These are phyloP conservation scores for Scalopus aquaticus DNA, from an alignment of 2,113 vertebrate genomes.

Conservation along the genomic window DNA sequence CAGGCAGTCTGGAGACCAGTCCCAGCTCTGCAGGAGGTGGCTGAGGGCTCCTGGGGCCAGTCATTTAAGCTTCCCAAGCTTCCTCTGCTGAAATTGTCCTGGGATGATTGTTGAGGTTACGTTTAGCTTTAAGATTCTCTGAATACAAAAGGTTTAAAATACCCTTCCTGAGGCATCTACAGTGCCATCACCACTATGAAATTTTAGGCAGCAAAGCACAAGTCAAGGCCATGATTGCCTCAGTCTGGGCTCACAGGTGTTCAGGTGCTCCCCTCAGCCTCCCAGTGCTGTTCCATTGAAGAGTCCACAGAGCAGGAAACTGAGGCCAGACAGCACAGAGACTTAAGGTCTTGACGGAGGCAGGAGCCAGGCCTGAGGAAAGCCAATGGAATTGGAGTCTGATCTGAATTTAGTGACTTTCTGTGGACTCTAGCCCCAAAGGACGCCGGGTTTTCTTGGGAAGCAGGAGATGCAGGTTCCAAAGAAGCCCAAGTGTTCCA, in stretches of 20 bases:
- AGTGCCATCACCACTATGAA: background rate
- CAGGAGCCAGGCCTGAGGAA: background rate
- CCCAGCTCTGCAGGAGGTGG: background rate
- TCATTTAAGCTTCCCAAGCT: background rate
- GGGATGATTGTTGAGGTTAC: no score
- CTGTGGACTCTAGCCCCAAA: background rate
- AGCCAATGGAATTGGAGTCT: background rate
- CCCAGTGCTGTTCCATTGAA: background rate
- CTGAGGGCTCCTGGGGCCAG: background rate
- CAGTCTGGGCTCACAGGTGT: background rate
- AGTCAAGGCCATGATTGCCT: background rate
- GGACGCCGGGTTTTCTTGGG: background rate
- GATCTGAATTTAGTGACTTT: no score
- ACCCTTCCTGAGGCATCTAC: no score
- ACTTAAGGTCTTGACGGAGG: background rate
- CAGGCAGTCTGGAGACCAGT: background rate
- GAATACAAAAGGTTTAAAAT: background rate
- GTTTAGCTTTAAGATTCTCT: background rate
- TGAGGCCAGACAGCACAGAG: background rate
- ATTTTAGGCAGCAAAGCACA: background rate
- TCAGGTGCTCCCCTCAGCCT: background rate
- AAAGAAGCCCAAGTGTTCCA: background rate
- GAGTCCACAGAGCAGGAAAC: background rate
- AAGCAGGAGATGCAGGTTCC: background rate
- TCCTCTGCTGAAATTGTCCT: background rate